Evolutionary conservation across 2,888 invertebrate genomes (phyloP).

Genomic region (Pollenia griseotomentosa): DNA sequence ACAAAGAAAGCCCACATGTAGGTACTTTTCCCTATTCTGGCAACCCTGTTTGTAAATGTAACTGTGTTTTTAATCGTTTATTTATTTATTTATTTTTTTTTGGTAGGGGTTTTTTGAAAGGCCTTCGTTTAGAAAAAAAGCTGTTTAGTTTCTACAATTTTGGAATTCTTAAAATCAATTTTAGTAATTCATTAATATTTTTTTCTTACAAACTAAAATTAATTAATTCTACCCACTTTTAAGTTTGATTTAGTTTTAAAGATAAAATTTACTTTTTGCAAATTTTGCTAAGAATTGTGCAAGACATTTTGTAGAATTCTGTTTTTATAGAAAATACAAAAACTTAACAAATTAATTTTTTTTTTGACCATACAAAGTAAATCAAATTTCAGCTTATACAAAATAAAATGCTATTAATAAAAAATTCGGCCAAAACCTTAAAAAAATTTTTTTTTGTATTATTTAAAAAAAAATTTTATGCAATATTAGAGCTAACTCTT

Average conservation of each 20-base stretch:
- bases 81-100: constrained; percentile 16
- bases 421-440: too few relatives aligned
- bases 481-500: too few relatives aligned
- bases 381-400: too few relatives aligned
- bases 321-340: background rate
- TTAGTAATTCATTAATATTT: constrained; percentile 33
- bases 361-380: too few relatives aligned
- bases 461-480: too few relatives aligned
- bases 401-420: too few relatives aligned
- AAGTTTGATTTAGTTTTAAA: constrained; percentile 32
- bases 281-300: constrained; percentile 8
- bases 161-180: constrained; percentile 55
- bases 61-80: constrained; percentile 4
- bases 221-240: constrained; percentile 57
- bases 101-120: constrained; percentile 64
- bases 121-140: constrained; percentile 46
- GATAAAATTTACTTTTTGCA: constrained; percentile 1
- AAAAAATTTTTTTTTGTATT: too few relatives aligned
- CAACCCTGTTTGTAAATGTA: constrained; percentile 9
- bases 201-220: constrained; percentile 11
- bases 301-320: background rate
- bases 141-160: constrained; percentile 44
- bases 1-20: background rate
- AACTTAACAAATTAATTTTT: background rate
- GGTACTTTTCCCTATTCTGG: background rate